Conservation (phyloP, 2,888 invertebrate genomes). For the Ophion obscuratus region DNA sequence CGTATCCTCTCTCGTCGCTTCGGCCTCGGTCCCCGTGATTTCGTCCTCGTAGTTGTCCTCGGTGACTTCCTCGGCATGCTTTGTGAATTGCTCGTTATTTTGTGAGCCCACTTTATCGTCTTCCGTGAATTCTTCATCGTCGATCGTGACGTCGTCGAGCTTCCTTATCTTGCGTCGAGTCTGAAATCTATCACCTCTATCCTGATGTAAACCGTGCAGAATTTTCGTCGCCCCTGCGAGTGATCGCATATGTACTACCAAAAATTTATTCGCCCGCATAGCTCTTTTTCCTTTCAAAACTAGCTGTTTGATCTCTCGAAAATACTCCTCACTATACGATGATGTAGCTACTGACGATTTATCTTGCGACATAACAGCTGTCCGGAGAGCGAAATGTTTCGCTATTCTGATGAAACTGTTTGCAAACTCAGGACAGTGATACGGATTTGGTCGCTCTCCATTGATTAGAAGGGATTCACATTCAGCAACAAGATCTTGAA, state of each 20-base stretch:
- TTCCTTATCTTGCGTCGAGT: not conserved
- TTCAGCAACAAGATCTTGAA: slow-evolving; percentile 7
- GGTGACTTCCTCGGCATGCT: not conserved
- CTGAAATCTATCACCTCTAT: not conserved
- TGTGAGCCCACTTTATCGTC: not conserved
- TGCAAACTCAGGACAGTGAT: slow-evolving; percentile 41
- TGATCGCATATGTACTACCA: slow-evolving; percentile 33
- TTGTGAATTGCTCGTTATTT: not conserved
- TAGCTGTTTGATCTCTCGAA: slow-evolving; percentile 40
- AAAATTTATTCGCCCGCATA: slow-evolving; percentile 34
- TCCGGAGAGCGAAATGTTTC: slow-evolving; percentile 39
- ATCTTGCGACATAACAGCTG: slow-evolving; percentile 12
- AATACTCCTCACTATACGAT: slow-evolving; percentile 51
- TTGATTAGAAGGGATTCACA: not conserved
- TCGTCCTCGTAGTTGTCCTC: not conserved
- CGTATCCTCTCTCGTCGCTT: not conserved
- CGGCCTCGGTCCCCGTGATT: not conserved
- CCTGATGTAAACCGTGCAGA: slow-evolving; percentile 6
- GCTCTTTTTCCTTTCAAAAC: slow-evolving; percentile 10
- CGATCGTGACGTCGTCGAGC: too few species aligned
- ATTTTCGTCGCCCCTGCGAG: slow-evolving; percentile 29
- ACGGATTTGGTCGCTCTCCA: slow-evolving; percentile 21
- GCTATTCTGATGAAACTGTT: slow-evolving; percentile 32
- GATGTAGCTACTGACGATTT: slow-evolving; percentile 31
- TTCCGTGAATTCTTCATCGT: not conserved